Conservation (phyloP, 2,797 vertebrate genomes). For the Anisognathus igniventris region DNA sequence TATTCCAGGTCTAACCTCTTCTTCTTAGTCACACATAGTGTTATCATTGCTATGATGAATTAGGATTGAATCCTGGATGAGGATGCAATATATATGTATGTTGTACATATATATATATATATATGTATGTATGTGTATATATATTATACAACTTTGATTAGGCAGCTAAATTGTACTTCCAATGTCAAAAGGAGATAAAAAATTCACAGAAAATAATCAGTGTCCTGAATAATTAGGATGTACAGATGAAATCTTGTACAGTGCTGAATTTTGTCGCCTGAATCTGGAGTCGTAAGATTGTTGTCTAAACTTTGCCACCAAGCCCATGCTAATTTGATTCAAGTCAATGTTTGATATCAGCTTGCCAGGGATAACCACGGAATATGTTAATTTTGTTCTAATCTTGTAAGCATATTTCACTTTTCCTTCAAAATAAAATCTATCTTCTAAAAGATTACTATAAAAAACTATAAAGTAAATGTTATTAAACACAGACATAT, state of each 20-base stretch:
- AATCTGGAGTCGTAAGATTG: background rate
- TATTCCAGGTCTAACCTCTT: background rate
- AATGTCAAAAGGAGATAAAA: background rate
- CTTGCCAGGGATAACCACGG: background rate
- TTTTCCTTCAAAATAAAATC: background rate
- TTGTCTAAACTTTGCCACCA: background rate
- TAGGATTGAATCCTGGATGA: background rate
- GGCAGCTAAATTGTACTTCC: background rate
- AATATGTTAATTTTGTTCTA: background rate
- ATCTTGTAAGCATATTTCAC: background rate
- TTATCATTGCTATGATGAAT: background rate
- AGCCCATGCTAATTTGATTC: background rate
- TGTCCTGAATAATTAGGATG: background rate
- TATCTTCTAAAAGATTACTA: background rate
- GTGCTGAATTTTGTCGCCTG: background rate
- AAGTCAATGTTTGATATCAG: background rate
- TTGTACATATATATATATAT: rapidly evolving
- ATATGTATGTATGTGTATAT: background rate
- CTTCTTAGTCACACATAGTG: background rate
- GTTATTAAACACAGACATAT: background rate
- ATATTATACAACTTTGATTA: background rate
- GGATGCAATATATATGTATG: background rate
- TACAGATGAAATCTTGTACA: background rate
- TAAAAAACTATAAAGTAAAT: background rate
- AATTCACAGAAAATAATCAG: background rate